These are phyloP conservation scores for Carettochelys insculpta DNA, from an alignment of 2,113 vertebrate species.

Conservation along the genomic window DNA sequence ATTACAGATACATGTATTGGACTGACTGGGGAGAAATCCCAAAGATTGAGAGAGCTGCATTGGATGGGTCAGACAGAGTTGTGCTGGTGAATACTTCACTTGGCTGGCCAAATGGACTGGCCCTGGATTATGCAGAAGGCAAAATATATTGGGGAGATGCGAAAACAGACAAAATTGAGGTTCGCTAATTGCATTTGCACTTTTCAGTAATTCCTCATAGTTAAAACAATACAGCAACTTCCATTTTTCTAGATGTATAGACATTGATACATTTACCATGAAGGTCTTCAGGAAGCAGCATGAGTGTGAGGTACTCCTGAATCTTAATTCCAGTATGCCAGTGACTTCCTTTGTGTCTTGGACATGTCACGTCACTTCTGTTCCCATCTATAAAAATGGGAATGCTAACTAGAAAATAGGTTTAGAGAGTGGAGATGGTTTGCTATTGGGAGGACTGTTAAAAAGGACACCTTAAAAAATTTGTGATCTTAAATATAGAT, in stretches of 20 bases:
- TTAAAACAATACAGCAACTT: not conserved
- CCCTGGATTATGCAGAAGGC: constrained; percentile 89
- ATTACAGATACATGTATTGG: constrained; percentile 95
- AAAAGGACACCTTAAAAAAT: not conserved
- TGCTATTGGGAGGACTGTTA: not conserved
- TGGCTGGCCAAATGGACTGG: constrained; percentile 97
- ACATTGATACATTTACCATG: not conserved
- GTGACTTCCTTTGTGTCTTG: not conserved
- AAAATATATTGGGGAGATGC: constrained; percentile 99
- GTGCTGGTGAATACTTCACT: constrained; percentile 95
- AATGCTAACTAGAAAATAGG: not conserved
- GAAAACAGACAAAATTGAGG: constrained; percentile 94
- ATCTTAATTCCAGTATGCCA: not conserved
- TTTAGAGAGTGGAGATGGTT: not conserved
- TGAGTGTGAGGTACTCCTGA: not conserved
- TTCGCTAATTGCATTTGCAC: constrained; percentile 66
- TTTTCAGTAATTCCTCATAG: not conserved
- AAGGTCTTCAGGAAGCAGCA: not conserved
- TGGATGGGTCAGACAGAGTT: constrained; percentile 91
- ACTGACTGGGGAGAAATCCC: constrained; percentile 97
- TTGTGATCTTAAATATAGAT: no score
- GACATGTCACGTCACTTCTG: not conserved
- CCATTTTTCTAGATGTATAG: not conserved
- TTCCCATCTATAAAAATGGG: not conserved
- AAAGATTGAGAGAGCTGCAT: constrained; percentile 93